Conservation (phyloP, 2,888 invertebrate species). For the Dicyrtomina minuta region DNA sequence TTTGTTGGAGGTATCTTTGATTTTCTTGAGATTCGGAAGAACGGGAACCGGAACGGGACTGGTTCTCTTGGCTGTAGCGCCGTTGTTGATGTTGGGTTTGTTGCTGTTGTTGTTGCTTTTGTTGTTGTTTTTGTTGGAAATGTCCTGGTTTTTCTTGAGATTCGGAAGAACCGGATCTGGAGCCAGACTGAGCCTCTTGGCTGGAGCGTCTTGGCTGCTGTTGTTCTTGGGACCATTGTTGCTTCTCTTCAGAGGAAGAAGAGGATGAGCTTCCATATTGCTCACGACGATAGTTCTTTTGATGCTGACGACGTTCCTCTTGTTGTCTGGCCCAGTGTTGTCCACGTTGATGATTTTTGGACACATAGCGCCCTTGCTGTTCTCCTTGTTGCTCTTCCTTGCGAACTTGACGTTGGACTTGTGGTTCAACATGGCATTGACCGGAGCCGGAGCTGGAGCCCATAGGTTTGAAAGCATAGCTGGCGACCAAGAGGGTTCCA, state of each 20-base stretch:
- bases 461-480: conserved; percentile 36
- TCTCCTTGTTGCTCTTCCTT: too few relatives aligned
- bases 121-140: conserved; percentile 4
- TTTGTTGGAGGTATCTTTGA: too few relatives aligned
- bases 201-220: too few relatives aligned
- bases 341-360: conserved; percentile 24
- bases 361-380: conserved; percentile 19
- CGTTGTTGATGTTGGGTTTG: too few relatives aligned
- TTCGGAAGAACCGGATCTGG: conserved; percentile 18
- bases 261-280: too few relatives aligned
- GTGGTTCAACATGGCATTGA: conserved; percentile 42
- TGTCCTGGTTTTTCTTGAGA: too few relatives aligned
- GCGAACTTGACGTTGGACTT: conserved; percentile 39
- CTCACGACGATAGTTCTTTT: conserved; percentile 26
- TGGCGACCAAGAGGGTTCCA: conserved; percentile 49
- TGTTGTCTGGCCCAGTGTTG: conserved; percentile 19
- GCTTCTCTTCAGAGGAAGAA: too few relatives aligned
- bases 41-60: too few relatives aligned
- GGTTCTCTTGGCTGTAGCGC: too few relatives aligned
- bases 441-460: neutral
- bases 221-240: neutral
- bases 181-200: neutral
- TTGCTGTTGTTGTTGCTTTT: too few relatives aligned
- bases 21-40: conserved; percentile 22
- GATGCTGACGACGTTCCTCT: conserved; percentile 14